Evolutionary conservation across 2,797 vertebrate species (phyloP), one percentile per base, ranked within the genome.

Genomic region (Odontamblyopus lacepedii): DNA sequence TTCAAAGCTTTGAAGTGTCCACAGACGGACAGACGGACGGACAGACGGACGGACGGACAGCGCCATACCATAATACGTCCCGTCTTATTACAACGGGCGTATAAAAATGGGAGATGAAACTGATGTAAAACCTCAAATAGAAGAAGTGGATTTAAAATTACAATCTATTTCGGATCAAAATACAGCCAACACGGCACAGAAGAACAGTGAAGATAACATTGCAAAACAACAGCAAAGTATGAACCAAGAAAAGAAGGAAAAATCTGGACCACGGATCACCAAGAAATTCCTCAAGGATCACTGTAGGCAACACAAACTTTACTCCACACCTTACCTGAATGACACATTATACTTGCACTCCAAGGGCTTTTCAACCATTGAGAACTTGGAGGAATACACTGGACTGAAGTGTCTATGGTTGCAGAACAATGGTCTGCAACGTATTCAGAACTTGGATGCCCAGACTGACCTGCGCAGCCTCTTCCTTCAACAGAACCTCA

Each of bases 341-440:
- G 97, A 99, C 70, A 93, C 92, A 0, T 87, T 99, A 55, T 99
- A 97, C 72, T 90, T 99, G 79, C 98, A 99, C 81, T 97, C 92
- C 74, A 98, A 97, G 95, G 98, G 98, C 92, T 93, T 99, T 78
- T 89, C 91, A 67, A 80, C 80, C 70, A 95, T 99, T 27, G 96
- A 99, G 87, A 97, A 97, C 67, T 83, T 99, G 29, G 96, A 98
- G 59, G 96, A 99, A 38, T 99, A 99, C 76, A 97, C 95, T 0
- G 97, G 96, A 0, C 87, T 99, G 63, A 97, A 89, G 69, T 97
- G 96, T 74, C 93, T 99, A 51, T 99, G 96, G 96, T 89, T 99
- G 71, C 89, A 99, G 41, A 95, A 93, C 87, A 99, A 99, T 0
- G 94, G 94, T 0, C 89, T 99, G 51, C 91, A 83, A 26, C 94